These are phyloP conservation scores for Triplophysa siluroides DNA, from an alignment of 2,113 vertebrate genomes.

Conservation along the genomic window DNA sequence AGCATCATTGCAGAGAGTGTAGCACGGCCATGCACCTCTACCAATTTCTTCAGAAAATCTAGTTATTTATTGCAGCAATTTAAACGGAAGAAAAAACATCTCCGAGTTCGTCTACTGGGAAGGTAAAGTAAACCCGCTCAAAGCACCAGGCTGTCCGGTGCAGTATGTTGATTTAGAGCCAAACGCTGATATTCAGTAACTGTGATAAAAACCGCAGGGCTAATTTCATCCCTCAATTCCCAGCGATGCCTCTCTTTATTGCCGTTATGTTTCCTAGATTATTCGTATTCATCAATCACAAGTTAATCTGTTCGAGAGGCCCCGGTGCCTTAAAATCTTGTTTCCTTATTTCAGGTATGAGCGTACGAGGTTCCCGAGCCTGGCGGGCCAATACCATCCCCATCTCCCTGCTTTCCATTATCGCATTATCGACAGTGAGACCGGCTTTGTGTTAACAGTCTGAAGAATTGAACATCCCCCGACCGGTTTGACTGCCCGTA, in stretches of 20 bases:
- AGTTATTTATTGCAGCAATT: background rate
- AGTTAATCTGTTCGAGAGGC: constrained; percentile 9
- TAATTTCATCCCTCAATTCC: constrained; percentile 34
- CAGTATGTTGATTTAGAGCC: background rate
- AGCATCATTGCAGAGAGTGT: too few relatives aligned
- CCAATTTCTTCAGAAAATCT: background rate
- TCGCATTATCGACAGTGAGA: constrained; percentile 69
- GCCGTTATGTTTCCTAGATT: background rate
- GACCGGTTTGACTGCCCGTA: constrained; percentile 51
- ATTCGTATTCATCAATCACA: constrained; percentile 23
- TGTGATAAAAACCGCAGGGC: background rate
- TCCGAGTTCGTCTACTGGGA: background rate
- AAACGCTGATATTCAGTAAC: constrained; percentile 16
- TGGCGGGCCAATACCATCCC: constrained; percentile 63
- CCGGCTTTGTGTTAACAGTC: constrained; percentile 69
- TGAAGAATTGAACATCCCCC: constrained; percentile 48
- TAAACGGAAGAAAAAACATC: background rate
- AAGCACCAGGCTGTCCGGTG: constrained; percentile 3
- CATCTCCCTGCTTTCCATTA: constrained; percentile 68
- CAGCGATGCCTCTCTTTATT: constrained; percentile 7
- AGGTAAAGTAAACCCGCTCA: background rate
- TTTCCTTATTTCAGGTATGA: constrained; percentile 80
- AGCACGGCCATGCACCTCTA: too few relatives aligned
- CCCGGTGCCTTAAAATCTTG: background rate
- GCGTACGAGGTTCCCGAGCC: constrained; percentile 82